Conservation (phyloP, 2,113 vertebrate genomes). For the Phrynocephalus versicolor region DNA sequence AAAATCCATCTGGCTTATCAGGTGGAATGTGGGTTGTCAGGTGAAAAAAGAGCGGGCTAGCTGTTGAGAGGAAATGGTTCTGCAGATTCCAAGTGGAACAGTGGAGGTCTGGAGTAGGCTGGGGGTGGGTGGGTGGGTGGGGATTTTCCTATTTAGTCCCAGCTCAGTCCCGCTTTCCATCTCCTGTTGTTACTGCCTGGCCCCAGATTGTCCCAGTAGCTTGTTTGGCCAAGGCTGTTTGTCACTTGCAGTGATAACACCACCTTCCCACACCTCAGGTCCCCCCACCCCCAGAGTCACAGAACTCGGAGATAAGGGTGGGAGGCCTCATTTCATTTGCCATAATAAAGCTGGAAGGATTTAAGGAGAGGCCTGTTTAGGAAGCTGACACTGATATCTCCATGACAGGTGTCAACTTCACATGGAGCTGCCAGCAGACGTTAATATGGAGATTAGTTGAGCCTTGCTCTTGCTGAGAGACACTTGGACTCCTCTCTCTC, state of each 20-base stretch:
- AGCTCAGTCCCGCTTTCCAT: not conserved
- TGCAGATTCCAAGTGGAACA: not conserved
- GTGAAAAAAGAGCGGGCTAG: not conserved
- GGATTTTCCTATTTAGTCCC: not conserved
- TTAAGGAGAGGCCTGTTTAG: slow-evolving; percentile 59
- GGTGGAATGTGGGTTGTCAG: not conserved
- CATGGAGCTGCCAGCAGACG: slow-evolving; percentile 53
- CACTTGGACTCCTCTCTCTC: slow-evolving; percentile 21
- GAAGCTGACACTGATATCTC: slow-evolving; percentile 72
- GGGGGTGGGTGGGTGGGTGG: too few species aligned
- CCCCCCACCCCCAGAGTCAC: slow-evolving; percentile 50
- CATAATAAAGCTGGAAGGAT: slow-evolving; percentile 35
- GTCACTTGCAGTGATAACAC: slow-evolving; percentile 72
- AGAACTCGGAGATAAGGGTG: slow-evolving; percentile 57
- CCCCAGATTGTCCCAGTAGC: slow-evolving; percentile 50
- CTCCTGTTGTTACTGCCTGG: not conserved
- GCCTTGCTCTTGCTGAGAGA: slow-evolving; percentile 40
- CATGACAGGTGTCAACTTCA: slow-evolving; percentile 75
- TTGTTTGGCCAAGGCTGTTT: slow-evolving; percentile 60
- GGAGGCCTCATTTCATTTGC: slow-evolving; percentile 61
- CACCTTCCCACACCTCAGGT: slow-evolving; percentile 68
- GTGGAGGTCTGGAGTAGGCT: not conserved
- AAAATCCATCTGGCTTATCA: not conserved
- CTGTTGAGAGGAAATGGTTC: slow-evolving; percentile 4
- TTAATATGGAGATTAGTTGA: slow-evolving; percentile 72